Percentiles rank a stretch among this genome's conserved stretches.
Evolutionary conservation across 2,113 vertebrate genomes (phyloP).

Genomic region (Chionomys nivalis): DNA sequence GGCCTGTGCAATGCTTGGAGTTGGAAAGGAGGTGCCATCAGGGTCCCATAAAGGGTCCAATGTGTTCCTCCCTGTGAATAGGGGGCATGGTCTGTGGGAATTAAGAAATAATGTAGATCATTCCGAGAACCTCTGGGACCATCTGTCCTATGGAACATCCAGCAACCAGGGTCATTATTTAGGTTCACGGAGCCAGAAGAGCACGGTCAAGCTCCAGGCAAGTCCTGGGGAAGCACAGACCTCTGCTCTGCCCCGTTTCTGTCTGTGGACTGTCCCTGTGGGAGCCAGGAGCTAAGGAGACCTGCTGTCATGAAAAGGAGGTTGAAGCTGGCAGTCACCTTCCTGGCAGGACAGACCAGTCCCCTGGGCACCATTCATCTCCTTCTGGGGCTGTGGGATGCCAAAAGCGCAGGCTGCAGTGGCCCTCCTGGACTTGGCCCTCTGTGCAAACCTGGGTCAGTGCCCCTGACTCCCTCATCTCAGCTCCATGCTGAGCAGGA

Average conservation of each 20-base stretch:
- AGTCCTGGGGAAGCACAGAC: background rate
- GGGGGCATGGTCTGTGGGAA: rapidly evolving
- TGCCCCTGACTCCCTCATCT: too few species aligned
- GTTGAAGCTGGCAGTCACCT: too few species aligned
- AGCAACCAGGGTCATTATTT: rapidly evolving
- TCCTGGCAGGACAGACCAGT: rapidly evolving
- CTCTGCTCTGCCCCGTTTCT: too few species aligned
- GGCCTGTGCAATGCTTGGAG: background rate
- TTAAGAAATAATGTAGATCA: rapidly evolving
- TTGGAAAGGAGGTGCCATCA: too few species aligned
- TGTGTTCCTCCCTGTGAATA: rapidly evolving
- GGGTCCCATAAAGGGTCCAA: background rate
- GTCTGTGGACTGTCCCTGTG: too few species aligned
- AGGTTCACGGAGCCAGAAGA: rapidly evolving
- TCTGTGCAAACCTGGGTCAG: too few species aligned
- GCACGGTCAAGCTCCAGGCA: rapidly evolving
- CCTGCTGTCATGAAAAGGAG: too few species aligned
- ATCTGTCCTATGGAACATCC: rapidly evolving
- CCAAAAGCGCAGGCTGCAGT: background rate
- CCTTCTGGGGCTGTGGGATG: background rate
- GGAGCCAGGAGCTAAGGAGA: background rate
- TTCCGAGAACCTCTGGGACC: background rate
- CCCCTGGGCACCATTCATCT: rapidly evolving
- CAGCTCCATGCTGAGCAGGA: background rate
- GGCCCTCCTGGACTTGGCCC: background rate